These are phyloP conservation scores for Cassiopea xamachana DNA, from an alignment of 30 jellyfish, hydroid and myxozoan genomes.

Conservation along the genomic window DNA sequence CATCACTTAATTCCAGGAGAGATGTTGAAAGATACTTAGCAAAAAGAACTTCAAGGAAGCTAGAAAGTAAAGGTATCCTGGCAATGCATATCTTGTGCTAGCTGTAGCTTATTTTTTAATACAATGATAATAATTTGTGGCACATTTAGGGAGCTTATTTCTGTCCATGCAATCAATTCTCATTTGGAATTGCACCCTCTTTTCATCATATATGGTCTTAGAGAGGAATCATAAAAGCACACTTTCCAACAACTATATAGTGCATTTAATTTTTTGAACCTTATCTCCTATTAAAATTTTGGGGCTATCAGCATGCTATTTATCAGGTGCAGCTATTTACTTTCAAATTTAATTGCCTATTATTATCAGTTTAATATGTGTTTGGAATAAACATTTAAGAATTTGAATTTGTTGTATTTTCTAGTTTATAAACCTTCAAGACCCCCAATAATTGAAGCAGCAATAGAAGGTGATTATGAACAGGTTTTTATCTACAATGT, in stretches of 20 bases:
- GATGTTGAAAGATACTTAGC: slow-evolving; percentile 77
- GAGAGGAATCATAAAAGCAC: too few relatives aligned
- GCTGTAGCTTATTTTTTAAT: neutral
- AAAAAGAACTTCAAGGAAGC: slow-evolving; percentile 57
- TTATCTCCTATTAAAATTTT: too few relatives aligned
- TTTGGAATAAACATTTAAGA: neutral
- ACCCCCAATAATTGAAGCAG: slow-evolving; percentile 82
- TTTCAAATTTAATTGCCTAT: too few relatives aligned
- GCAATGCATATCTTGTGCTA: neutral
- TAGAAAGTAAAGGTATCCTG: slow-evolving; percentile 44
- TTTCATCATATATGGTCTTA: too few relatives aligned
- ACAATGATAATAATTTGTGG: neutral
- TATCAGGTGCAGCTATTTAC: too few relatives aligned
- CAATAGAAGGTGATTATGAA: slow-evolving; percentile 60
- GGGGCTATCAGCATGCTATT: too few relatives aligned
- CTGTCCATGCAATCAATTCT: neutral
- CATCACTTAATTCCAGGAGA: slow-evolving; percentile 61
- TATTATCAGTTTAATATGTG: neutral
- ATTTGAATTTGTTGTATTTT: neutral
- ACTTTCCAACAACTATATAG: too few relatives aligned
- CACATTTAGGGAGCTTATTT: neutral
- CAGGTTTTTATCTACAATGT: too few relatives aligned
- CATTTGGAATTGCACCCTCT: neutral
- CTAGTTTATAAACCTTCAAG: slow-evolving; percentile 68
- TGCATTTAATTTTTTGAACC: too few relatives aligned